Base-by-base conservation (phyloP, 2,888 invertebrate species). In the Acanthosepion lycidas region DNA sequence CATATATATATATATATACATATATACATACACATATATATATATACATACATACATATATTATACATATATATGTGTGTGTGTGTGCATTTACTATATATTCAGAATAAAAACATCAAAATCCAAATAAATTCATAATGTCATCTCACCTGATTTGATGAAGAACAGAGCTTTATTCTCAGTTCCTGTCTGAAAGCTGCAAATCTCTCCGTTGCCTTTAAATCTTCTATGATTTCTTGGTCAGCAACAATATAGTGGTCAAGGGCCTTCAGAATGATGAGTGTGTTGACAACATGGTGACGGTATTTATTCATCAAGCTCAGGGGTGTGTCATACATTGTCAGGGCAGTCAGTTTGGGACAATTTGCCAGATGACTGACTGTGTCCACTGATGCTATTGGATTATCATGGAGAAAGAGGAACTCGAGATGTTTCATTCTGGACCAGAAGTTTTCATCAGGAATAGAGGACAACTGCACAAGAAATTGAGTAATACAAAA, bases 181-280 rank as follows among this genome's bases (percentile, higher is more conserved):
- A 97, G 96, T 12, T 95, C 95, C 12, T 96, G 96, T 94, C 96
- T 95, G 94, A 96, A 95, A 8, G 96, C 95, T 15, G 96, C 94
- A 95, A 96, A 97, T 26, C 95, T 94, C 5, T 96, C 97, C 26
- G 96, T 96, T 95, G 97, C 97, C 64, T 96, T 95, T 4, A 97
- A 97, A 96, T 97, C 97, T 95, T 97, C 97, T 94, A 97, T 97
- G 94, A 97, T 97, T 95, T 97, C 97, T 95, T 97, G 97, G 95
- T 97, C 97, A 8, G 97, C 97, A 15, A 97, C 96, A 20, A 97
- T 96, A 95, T 96, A 95, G 92, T 96, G 95, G 95, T 97, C 97
- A 28, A 97, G 95, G 15, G 97, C 97, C 95, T 97, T 97, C 48
- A 97, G 96, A 8, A 97, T 96, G 97, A 96, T 97, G 53, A 97